Evolutionary conservation across 2,113 vertebrate species (phyloP).

Genomic region (Entomyzon cyanotis): DNA sequence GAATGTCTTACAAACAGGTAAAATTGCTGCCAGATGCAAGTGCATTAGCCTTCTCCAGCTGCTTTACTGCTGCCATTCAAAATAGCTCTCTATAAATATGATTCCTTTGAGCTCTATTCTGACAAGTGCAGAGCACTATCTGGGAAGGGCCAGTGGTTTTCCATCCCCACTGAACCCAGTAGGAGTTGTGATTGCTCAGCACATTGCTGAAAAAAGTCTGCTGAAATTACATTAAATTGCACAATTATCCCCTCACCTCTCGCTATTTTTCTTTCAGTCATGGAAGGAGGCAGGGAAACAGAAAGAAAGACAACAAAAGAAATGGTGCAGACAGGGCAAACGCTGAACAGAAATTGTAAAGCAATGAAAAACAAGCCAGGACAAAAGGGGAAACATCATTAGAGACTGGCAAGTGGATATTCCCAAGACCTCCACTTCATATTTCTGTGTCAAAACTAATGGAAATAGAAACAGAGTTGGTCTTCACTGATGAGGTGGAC

Average conservation of each 20-base stretch:
- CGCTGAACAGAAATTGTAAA: constrained; percentile 38
- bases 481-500: constrained; percentile 67
- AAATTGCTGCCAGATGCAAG: constrained; percentile 57
- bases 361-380: background rate
- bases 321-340: constrained; percentile 1
- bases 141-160: constrained; percentile 31
- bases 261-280: background rate
- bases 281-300: background rate
- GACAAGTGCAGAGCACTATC: constrained; percentile 16
- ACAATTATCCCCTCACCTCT: constrained; percentile 49
- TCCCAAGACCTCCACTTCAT: background rate
- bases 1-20: constrained; percentile 41
- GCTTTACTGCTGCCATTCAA: constrained; percentile 61
- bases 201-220: background rate
- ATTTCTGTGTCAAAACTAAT: constrained; percentile 61
- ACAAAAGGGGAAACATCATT: constrained; percentile 11
- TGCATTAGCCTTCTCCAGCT: constrained; percentile 49
- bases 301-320: constrained; percentile 54
- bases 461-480: constrained; percentile 72
- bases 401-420: background rate
- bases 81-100: constrained; percentile 55
- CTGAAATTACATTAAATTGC: constrained; percentile 59
- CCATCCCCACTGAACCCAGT: constrained; percentile 25
- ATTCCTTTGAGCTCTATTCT: constrained; percentile 49
- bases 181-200: constrained; percentile 47